These are phyloP conservation scores for Neoarius graeffei DNA, from an alignment of 2,113 vertebrate species.

Conservation along the genomic window DNA sequence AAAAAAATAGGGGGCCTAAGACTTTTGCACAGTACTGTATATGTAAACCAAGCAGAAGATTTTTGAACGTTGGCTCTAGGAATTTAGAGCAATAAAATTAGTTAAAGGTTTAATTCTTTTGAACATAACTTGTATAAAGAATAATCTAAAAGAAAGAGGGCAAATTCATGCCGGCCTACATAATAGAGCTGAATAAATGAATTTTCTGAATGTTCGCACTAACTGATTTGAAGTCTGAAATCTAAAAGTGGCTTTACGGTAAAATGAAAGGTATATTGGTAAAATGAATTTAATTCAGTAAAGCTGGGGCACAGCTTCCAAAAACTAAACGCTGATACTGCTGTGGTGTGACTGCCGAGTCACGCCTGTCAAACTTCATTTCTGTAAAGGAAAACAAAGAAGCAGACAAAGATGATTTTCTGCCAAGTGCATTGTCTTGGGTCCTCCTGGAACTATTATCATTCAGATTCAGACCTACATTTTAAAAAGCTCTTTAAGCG, in stretches of 20 bases:
- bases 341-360: not conserved
- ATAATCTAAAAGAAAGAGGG: not conserved
- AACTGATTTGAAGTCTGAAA: not conserved
- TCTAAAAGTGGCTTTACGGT: not conserved
- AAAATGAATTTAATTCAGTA: not conserved
- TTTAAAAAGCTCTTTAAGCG: not conserved
- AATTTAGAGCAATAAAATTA: not conserved
- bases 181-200: not conserved
- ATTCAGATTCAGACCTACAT: slow-evolving; percentile 51
- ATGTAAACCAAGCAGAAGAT: not conserved
- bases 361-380: not conserved
- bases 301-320: not conserved
- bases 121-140: not conserved
- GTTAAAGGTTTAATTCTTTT: not conserved
- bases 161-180: not conserved
- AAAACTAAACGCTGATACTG: not conserved
- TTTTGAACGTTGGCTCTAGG: not conserved
- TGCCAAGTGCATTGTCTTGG: slow-evolving; percentile 21
- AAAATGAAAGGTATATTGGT: not conserved
- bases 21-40: not conserved
- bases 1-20: no score
- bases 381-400: not conserved
- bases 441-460: slow-evolving; percentile 41
- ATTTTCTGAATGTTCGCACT: not conserved
- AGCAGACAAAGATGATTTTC: not conserved